These are phyloP conservation scores for Pandemis corylana DNA, from an alignment of 2,888 invertebrate genomes.

Conservation along the genomic window DNA sequence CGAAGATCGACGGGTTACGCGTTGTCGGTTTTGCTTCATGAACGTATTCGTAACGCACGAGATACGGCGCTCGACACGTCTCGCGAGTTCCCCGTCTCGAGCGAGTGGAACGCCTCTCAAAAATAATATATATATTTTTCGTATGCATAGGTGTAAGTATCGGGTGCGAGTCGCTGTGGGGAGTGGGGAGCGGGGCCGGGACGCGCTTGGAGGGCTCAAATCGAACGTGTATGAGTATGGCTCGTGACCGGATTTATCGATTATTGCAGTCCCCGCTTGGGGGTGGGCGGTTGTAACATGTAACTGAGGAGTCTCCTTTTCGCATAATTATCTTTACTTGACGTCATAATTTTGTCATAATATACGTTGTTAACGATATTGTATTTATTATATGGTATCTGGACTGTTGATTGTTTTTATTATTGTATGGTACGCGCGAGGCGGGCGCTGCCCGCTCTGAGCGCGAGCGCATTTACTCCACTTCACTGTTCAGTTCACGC, in stretches of 20 bases:
- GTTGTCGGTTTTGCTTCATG: too few relatives aligned
- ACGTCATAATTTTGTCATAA: slow-evolving; percentile 13
- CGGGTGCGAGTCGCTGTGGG: slow-evolving; percentile 27
- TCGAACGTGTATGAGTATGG: not conserved
- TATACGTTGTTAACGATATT: slow-evolving; percentile 1
- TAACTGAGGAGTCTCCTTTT: slow-evolving; percentile 23
- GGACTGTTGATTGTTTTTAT: slow-evolving; percentile 9
- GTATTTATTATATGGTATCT: slow-evolving; percentile 9
- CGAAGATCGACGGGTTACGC: too few relatives aligned
- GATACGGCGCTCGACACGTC: too few relatives aligned
- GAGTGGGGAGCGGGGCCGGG: slow-evolving; percentile 26
- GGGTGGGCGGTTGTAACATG: too few relatives aligned
- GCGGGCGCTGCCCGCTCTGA: not conserved
- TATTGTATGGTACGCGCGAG: not conserved
- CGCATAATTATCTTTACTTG: slow-evolving; percentile 12
- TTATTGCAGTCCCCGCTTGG: too few relatives aligned
- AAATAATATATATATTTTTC: slow-evolving; percentile 29
- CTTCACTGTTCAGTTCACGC: not conserved
- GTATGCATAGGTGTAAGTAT: slow-evolving; percentile 35
- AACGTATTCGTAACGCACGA: too few relatives aligned
- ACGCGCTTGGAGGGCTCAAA: slow-evolving; percentile 27
- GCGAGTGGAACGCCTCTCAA: not conserved
- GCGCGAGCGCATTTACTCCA: not conserved
- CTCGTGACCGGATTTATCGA: not conserved
- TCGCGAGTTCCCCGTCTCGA: not conserved